These are phyloP conservation scores for Hirtodrosophila alboralis DNA, from an alignment of 2,888 invertebrate genomes.

Conservation along the genomic window DNA sequence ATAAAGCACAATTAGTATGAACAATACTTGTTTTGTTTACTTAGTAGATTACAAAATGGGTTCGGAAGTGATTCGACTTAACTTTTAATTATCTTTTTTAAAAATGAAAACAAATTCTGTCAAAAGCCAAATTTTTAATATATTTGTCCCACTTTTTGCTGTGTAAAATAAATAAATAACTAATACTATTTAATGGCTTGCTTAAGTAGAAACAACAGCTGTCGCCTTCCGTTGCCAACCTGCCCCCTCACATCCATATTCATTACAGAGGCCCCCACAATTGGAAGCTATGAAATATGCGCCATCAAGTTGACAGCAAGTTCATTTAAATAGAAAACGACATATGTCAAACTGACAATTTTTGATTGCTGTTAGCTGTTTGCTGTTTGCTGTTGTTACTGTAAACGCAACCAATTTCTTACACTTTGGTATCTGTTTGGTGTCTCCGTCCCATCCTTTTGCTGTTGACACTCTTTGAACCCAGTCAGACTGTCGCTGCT, in stretches of 20 bases:
- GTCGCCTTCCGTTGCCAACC: too few species aligned
- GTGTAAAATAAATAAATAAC: constrained; percentile 7
- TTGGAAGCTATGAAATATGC: constrained; percentile 55
- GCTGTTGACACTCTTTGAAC: constrained; percentile 60
- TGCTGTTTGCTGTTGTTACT: constrained; percentile 8
- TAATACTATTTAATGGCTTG: constrained; percentile 6
- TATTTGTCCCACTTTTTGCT: neutral
- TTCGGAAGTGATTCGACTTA: too few species aligned
- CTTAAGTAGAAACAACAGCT: constrained; percentile 19
- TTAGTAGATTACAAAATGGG: too few species aligned
- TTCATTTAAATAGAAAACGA: constrained; percentile 76
- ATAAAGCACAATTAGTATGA: too few species aligned
- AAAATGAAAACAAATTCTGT: too few species aligned
- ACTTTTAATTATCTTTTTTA: too few species aligned
- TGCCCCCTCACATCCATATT: constrained; percentile 33
- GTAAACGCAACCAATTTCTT: constrained; percentile 44
- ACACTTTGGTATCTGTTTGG: constrained; percentile 5
- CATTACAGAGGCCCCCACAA: constrained; percentile 38
- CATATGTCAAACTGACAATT: constrained; percentile 76
- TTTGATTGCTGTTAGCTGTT: constrained; percentile 59
- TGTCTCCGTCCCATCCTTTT: constrained; percentile 18
- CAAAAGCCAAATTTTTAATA: neutral
- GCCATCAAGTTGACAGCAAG: constrained; percentile 58
- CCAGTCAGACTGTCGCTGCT: constrained; percentile 30
- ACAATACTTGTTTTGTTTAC: too few species aligned